phyloP scores from a whole-genome alignment of 2,888 invertebrate genomes.

The Pocota personata region DNA sequence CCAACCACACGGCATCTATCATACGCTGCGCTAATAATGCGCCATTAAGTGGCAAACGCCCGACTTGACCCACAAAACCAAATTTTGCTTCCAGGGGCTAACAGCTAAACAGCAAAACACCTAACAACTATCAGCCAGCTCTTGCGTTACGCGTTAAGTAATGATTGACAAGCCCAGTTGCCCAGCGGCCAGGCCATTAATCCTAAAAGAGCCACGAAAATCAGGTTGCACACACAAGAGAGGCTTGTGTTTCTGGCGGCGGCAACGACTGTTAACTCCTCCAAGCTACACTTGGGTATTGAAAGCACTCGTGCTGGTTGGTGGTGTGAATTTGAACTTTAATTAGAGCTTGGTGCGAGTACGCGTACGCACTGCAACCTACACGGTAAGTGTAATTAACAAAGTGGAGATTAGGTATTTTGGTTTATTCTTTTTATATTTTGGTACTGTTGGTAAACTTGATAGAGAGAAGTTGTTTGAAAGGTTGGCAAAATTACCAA shows the following conservation, averaged over 20 bases:
- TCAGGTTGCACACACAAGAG: slow-evolving; percentile 36
- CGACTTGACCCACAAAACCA: slow-evolving; percentile 68
- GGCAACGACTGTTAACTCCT: slow-evolving; percentile 65
- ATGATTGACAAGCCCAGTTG: slow-evolving; percentile 70
- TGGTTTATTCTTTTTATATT: slow-evolving; percentile 5
- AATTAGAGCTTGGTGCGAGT: slow-evolving; percentile 55
- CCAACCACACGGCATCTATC: slow-evolving; percentile 49
- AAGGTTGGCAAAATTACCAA: slow-evolving; percentile 69
- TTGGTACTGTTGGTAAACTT: slow-evolving; percentile 58
- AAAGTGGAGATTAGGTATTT: slow-evolving; percentile 60
- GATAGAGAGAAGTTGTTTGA: slow-evolving; percentile 71
- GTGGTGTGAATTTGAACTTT: slow-evolving; percentile 52
- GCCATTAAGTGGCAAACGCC: slow-evolving; percentile 63
- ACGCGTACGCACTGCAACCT: slow-evolving; percentile 47
- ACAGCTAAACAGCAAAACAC: slow-evolving; percentile 15
- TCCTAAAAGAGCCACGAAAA: slow-evolving; percentile 44
- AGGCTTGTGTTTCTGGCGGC: neutral
- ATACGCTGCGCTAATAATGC: slow-evolving; percentile 46
- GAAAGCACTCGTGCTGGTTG: slow-evolving; percentile 27
- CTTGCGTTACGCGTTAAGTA: slow-evolving; percentile 54
- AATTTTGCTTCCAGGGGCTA: slow-evolving; percentile 66
- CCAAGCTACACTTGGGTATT: slow-evolving; percentile 64
- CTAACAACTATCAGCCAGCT: slow-evolving; percentile 19
- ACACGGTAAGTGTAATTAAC: slow-evolving; percentile 58
- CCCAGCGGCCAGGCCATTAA: slow-evolving; percentile 63